Evolutionary conservation across 1,140 invertebrate genomes (phyloP), one percentile per base, ranked within the genome.

Genomic region (Dendrolimus punctatus): DNA sequence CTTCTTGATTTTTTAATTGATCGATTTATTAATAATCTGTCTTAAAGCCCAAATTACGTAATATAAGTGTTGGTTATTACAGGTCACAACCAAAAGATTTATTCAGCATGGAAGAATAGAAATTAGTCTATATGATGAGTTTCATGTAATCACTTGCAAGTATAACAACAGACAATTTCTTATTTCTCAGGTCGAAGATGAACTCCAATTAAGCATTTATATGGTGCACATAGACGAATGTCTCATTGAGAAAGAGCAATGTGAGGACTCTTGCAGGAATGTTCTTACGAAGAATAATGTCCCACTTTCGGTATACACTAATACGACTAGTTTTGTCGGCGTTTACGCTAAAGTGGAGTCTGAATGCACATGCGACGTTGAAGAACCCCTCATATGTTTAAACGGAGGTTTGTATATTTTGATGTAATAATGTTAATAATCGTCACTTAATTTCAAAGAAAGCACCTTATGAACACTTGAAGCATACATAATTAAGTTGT

Each of bases 201-300:
- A 91, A 40, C 84, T 97, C 6, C 91, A 91, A 38, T 87, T 94
- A 0, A 88, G 91, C 68, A 92, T 98, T 48, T 85, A 92, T 36
- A 93, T 97, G 91, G 91, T 97, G 9, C 94, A 93, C 69, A 96
- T 99, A 53, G 94, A 96, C 72, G 95, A 96, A 75, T 97, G 95
- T 66, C 71, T 96, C 0, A 88, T 92, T 52, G 94, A 96, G 77
- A 91, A 91, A 45, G 79, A 88, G n/a, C 89, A 91, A 50, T 94
- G 93, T 60, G 91, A 93, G 55, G 80, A 89, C 43, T 93, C 93
- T 3, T 96, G 95, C 63, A 89, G 90, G 3, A 96, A 93, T 64
- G 87, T 89, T 10, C 80, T 96, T 49, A 91, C 91, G 58, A 92
- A 92, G 60, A 91, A 89, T 48, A 90, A 91, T 2, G 89, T 90